phyloP scores from a whole-genome alignment of 2,888 invertebrate species.

The Panorpa germanica region DNA sequence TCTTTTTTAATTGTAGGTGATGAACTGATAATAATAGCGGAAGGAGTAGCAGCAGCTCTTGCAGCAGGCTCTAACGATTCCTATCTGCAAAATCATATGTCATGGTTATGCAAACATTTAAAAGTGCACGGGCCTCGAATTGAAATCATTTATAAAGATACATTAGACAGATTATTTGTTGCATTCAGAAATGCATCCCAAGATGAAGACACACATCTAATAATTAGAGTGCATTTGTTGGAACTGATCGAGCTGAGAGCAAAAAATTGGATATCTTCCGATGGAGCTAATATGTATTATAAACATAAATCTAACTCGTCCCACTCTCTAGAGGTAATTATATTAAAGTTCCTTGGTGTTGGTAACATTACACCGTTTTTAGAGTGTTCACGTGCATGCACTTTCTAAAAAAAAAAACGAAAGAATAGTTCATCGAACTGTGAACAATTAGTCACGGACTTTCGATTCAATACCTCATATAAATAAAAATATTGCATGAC shows the following conservation, averaged over 20 bases:
- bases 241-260: constrained; percentile 87
- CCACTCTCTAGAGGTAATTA: constrained; percentile 32
- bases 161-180: constrained; percentile 63
- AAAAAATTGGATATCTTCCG: constrained; percentile 74
- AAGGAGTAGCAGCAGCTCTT: constrained; percentile 59
- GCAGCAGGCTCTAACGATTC: constrained; percentile 55
- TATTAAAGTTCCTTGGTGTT: background rate
- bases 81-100: constrained; percentile 50
- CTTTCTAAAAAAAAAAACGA: too few relatives aligned
- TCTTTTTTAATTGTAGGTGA: constrained; percentile 38
- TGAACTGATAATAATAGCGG: constrained; percentile 64
- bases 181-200: constrained; percentile 78
- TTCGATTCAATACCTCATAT: too few relatives aligned
- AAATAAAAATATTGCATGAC: too few relatives aligned
- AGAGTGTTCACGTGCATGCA: too few relatives aligned
- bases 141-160: constrained; percentile 68
- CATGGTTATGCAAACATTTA: constrained; percentile 60
- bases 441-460: too few relatives aligned
- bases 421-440: too few relatives aligned
- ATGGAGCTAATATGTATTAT: constrained; percentile 73
- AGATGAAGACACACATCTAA: constrained; percentile 68
- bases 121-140: constrained; percentile 65
- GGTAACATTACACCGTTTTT: too few relatives aligned
- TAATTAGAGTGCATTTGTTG: constrained; percentile 71
- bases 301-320: constrained; percentile 45